These are phyloP conservation scores for Gymnodraco acuticeps DNA, from an alignment of 2,797 vertebrate species.

Conservation along the genomic window DNA sequence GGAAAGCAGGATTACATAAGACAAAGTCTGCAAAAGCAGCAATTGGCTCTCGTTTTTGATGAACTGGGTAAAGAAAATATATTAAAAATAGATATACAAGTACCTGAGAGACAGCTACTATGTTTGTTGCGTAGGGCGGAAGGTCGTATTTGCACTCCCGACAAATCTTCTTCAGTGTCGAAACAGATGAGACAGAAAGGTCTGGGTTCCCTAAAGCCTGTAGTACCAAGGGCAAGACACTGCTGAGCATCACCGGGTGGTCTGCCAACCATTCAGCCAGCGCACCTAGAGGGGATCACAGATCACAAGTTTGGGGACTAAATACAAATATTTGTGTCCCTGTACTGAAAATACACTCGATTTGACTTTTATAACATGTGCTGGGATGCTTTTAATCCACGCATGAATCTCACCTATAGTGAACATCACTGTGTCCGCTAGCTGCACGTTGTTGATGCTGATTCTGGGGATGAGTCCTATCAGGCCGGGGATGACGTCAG, in stretches of 20 bases:
- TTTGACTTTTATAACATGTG: neutral
- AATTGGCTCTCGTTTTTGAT: neutral
- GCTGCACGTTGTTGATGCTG: constrained; percentile 97
- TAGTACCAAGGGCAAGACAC: constrained; percentile 94
- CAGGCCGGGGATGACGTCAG: constrained; percentile 96
- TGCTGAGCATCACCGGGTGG: constrained; percentile 98
- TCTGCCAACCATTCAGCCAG: constrained; percentile 98
- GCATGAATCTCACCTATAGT: constrained; percentile 89
- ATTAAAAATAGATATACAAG: neutral
- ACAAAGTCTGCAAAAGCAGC: neutral
- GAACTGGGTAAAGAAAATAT: neutral
- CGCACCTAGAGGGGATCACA: constrained; percentile 85
- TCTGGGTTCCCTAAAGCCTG: constrained; percentile 97
- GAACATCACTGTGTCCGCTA: constrained; percentile 98
- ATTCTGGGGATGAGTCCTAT: constrained; percentile 98
- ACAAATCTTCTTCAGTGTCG: constrained; percentile 98
- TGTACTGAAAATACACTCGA: neutral
- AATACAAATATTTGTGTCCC: neutral
- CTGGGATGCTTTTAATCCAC: neutral
- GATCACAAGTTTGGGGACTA: constrained; percentile 2
- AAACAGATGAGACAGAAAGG: constrained; percentile 97
- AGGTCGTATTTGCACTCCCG: constrained; percentile 98
- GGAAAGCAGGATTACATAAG: constrained; percentile 17
- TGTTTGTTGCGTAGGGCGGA: constrained; percentile 95
- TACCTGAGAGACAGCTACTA: constrained; percentile 98